phyloP scores from a whole-genome alignment of 2,797 vertebrate genomes.

The Allobates femoralis region DNA sequence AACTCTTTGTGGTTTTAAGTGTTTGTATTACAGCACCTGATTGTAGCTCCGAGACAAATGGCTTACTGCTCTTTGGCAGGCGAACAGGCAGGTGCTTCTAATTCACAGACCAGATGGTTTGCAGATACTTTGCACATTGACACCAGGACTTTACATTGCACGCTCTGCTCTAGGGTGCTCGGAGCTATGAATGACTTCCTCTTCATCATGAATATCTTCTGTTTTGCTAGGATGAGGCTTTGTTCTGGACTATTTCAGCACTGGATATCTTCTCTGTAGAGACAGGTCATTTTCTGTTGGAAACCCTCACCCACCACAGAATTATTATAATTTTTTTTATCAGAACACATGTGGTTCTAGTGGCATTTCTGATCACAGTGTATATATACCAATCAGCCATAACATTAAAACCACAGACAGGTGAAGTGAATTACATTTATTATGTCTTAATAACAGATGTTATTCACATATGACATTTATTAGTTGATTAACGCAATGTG shows the following conservation, averaged over 20 bases:
- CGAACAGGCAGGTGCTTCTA: slow-evolving; percentile 61
- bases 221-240: not conserved
- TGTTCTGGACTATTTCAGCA: not conserved
- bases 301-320: not conserved
- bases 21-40: slow-evolving; percentile 67
- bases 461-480: too few relatives aligned
- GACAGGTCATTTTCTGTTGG: not conserved
- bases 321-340: not conserved
- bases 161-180: slow-evolving; percentile 34
- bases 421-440: too few relatives aligned
- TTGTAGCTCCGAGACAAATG: slow-evolving; percentile 57
- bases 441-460: too few relatives aligned
- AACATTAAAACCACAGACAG: too few relatives aligned
- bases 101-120: slow-evolving; percentile 64
- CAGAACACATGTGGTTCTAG: not conserved
- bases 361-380: not conserved
- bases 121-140: slow-evolving; percentile 57
- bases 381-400: not conserved
- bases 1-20: slow-evolving; percentile 52
- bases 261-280: not conserved
- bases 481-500: too few relatives aligned
- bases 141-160: slow-evolving; percentile 55
- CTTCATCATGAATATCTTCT: slow-evolving; percentile 14
- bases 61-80: slow-evolving; percentile 60
- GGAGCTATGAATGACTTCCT: slow-evolving; percentile 45